These are phyloP conservation scores for Lysandra bellargus DNA, from an alignment of 2,888 invertebrate species.

Conservation along the genomic window DNA sequence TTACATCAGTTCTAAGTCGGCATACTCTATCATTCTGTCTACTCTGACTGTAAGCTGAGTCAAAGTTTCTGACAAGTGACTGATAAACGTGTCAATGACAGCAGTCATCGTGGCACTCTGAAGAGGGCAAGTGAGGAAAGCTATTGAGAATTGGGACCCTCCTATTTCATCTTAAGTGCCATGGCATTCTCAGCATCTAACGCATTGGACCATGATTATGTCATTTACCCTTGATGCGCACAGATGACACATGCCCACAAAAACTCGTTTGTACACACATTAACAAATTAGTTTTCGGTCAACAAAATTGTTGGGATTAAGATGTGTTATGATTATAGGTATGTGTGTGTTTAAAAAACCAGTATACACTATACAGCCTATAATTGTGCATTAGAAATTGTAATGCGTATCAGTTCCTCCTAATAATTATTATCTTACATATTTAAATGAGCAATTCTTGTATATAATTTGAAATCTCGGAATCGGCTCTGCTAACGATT, in stretches of 20 bases:
- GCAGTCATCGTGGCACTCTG: neutral
- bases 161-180: neutral
- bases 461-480: no score
- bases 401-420: no score
- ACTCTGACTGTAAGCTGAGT: neutral
- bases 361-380: no score
- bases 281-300: neutral
- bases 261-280: neutral
- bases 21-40: no score
- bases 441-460: no score
- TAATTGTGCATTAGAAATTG: no score
- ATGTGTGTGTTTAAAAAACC: neutral
- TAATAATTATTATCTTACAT: no score
- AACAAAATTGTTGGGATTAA: neutral
- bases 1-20: no score
- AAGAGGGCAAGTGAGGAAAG: neutral
- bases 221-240: slow-evolving; percentile 13
- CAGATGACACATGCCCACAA: neutral
- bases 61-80: neutral
- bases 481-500: no score
- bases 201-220: slow-evolving; percentile 26
- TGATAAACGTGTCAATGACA: neutral
- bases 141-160: neutral
- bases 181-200: neutral
- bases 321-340: no score